These are phyloP conservation scores for Pantherophis guttatus DNA, from an alignment of 2,113 vertebrate species.

Conservation along the genomic window DNA sequence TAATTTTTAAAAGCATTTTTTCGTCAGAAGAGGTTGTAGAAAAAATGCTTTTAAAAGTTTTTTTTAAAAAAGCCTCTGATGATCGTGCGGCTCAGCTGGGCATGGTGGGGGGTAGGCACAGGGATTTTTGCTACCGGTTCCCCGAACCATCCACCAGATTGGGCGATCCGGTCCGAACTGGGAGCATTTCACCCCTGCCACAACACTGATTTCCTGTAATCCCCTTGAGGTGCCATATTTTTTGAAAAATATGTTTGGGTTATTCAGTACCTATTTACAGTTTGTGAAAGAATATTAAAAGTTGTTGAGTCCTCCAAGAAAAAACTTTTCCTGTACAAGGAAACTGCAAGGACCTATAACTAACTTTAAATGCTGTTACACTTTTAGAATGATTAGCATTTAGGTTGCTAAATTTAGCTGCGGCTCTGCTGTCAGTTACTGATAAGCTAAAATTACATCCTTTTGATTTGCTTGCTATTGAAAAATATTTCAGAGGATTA, in stretches of 20 bases:
- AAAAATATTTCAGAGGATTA: slow-evolving; percentile 57
- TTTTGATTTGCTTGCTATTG: slow-evolving; percentile 55
- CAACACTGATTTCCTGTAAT: background rate
- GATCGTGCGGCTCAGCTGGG: no score
- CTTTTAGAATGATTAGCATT: slow-evolving; percentile 31
- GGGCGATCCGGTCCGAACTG: no score
- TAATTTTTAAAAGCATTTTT: no score
- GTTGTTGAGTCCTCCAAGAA: slow-evolving; percentile 19
- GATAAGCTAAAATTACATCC: slow-evolving; percentile 61
- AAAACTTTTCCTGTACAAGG: background rate
- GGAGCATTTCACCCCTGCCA: no score
- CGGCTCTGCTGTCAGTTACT: slow-evolving; percentile 37
- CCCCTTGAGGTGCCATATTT: background rate
- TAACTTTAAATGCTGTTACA: slow-evolving; percentile 42
- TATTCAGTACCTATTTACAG: background rate
- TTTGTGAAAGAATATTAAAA: slow-evolving; percentile 32
- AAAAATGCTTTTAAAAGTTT: no score
- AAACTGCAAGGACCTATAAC: slow-evolving; percentile 45
- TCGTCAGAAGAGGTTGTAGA: no score
- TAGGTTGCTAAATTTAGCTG: slow-evolving; percentile 54
- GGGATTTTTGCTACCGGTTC: no score
- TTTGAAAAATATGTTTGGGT: background rate
- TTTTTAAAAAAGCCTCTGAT: no score
- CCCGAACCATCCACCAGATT: no score
- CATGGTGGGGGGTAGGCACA: no score